Base-by-base conservation (phyloP, 2,888 invertebrate genomes). In the Hermaeophaga mercurialis region DNA sequence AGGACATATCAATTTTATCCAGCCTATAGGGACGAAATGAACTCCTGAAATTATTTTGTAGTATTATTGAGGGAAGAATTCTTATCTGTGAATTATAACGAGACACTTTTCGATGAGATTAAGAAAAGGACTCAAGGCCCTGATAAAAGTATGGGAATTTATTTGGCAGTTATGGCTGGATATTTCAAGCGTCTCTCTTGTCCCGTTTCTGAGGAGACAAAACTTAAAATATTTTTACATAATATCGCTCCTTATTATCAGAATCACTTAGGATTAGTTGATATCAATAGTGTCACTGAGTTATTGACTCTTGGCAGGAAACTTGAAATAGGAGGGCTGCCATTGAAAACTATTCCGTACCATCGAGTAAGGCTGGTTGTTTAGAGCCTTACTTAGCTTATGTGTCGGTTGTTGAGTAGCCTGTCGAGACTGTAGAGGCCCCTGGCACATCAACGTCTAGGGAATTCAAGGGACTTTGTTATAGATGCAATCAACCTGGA, bases 51-150 rank as follows among this genome's bases (percentile, higher is more conserved):
- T 33, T 31, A 48, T 17, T 54, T 59, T 9, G 39, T 49, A 6
- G 24, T 4, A 18, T 12, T 48, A 15, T 33, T 56, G 6, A 47
- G 33, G n/a, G 56, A 56, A 44, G 53, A 57, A 11, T 59, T 33
- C 34, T 22, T 46, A n/a, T 38, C 38, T 2, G 15, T n/a, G 9
- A 8, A 38, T 12, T 18, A 38, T 38, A 17, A 15, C 3, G 38
- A 38, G 12, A 53, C 38, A 12, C 49, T 69, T 8, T 61, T 62
- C n/a, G 64, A 67, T 12, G 67, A 69, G 47, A 63, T 68, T 26
- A 45, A 54, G 9, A 34, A 39, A 11, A 46, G 70, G 5, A 62
- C 62, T 0, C 70, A 70, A 52, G 65, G 69, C 8, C 44, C 59
- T 5, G 55, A 65, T 26, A 70, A 71, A 48, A 39, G 49, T 0